Conservation (phyloP, 1,140 invertebrate genomes). For the Microplitis mediator region DNA sequence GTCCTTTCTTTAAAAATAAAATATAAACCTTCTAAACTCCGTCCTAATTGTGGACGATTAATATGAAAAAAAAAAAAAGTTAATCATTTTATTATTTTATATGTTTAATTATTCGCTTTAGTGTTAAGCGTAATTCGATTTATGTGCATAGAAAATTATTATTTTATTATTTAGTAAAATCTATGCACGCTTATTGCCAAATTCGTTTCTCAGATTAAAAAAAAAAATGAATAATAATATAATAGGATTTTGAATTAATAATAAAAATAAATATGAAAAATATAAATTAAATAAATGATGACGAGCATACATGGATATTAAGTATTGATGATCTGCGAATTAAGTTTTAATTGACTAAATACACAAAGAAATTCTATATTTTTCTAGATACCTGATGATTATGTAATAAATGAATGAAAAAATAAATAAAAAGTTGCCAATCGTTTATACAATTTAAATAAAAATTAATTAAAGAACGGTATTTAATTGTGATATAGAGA, state of each 20-base stretch:
- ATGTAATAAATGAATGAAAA: constrained; percentile 27
- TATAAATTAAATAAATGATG: neutral
- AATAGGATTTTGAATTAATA: too few species aligned
- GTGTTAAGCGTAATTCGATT: neutral
- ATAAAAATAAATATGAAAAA: neutral
- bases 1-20: neutral
- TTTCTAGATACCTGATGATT: constrained; percentile 45
- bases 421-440: constrained; percentile 38
- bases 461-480: constrained; percentile 24
- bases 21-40: neutral
- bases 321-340: constrained; percentile 12
- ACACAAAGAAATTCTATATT: constrained; percentile 51
- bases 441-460: constrained; percentile 42
- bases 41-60: constrained; percentile 4
- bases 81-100: neutral
- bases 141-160: neutral
- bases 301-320: neutral
- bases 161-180: too few species aligned
- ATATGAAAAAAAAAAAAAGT: neutral
- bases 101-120: neutral
- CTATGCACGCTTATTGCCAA: too few species aligned
- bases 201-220: too few species aligned
- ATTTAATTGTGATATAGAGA: constrained; percentile 36
- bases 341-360: constrained; percentile 36
- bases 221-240: too few species aligned